These are phyloP conservation scores for Darevskia mixta DNA, from an alignment of 2,797 vertebrate species.

Conservation along the genomic window DNA sequence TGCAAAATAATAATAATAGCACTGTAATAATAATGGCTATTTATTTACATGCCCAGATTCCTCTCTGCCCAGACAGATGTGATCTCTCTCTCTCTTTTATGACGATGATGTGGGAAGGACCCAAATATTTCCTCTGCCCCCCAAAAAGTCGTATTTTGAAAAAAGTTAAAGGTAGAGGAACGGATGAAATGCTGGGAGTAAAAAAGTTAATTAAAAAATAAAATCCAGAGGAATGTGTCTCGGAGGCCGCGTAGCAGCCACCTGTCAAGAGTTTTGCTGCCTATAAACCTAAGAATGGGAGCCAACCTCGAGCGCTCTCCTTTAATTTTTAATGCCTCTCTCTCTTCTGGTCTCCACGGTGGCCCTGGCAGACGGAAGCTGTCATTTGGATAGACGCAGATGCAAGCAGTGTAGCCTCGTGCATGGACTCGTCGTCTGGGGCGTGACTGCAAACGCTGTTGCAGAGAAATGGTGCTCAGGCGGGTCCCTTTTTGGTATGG, in stretches of 20 bases:
- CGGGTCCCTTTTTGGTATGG: constrained; percentile 28
- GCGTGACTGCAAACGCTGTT: background rate
- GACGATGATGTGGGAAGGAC: background rate
- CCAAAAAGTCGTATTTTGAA: constrained; percentile 31
- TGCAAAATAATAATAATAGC: background rate
- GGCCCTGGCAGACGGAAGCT: constrained; percentile 72
- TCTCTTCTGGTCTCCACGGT: constrained; percentile 73
- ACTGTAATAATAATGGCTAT: background rate
- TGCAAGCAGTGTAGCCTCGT: constrained; percentile 42
- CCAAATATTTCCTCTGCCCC: background rate
- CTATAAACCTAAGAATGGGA: constrained; percentile 77
- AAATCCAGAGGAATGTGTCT: constrained; percentile 84
- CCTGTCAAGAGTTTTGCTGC: constrained; percentile 80
- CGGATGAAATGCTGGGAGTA: constrained; percentile 76
- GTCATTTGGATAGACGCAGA: constrained; percentile 66
- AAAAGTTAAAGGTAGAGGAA: constrained; percentile 44
- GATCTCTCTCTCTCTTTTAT: too few relatives aligned
- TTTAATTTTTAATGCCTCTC: constrained; percentile 83
- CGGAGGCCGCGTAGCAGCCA: constrained; percentile 80
- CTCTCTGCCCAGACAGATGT: background rate
- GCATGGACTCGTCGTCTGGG: constrained; percentile 37
- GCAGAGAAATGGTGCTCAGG: background rate
- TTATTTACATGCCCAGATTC: background rate
- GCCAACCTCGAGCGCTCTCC: constrained; percentile 69
- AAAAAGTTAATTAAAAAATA: constrained; percentile 87